Evolutionary conservation across 1,140 invertebrate species (phyloP).

Genomic region (Acyrthosiphon pisum): DNA sequence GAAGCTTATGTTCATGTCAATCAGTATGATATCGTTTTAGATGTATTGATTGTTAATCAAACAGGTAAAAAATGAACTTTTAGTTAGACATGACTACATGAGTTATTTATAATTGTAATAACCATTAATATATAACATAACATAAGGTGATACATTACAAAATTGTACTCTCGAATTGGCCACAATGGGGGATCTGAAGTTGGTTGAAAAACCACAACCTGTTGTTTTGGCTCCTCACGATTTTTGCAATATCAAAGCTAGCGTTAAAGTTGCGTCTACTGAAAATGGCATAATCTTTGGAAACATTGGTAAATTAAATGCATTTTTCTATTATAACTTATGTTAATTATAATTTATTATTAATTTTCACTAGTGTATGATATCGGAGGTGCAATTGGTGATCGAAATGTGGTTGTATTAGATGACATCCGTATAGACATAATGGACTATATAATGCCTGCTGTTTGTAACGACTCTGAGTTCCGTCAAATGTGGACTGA

Average conservation of each 20-base stretch:
- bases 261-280: slow-evolving; percentile 93
- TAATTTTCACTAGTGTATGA: slow-evolving; percentile 81
- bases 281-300: slow-evolving; percentile 99
- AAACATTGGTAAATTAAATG: slow-evolving; percentile 76
- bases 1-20: slow-evolving; percentile 99
- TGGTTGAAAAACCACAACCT: slow-evolving; percentile 96
- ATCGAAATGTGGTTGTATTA: slow-evolving; percentile 95
- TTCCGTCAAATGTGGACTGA: slow-evolving; percentile 99
- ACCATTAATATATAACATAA: slow-evolving; percentile 22
- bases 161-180: slow-evolving; percentile 98
- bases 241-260: slow-evolving; percentile 98
- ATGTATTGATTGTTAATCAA: slow-evolving; percentile 97
- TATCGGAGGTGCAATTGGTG: slow-evolving; percentile 88
- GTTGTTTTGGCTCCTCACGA: slow-evolving; percentile 95
- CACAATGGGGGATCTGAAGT: slow-evolving; percentile 95
- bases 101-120: slow-evolving; percentile 57
- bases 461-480: slow-evolving; percentile 90
- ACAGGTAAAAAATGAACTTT: slow-evolving; percentile 69
- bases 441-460: slow-evolving; percentile 99
- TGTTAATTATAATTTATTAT: neutral
- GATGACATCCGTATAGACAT: slow-evolving; percentile 99
- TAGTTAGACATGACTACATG: neutral
- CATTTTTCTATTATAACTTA: neutral
- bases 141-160: slow-evolving; percentile 86
- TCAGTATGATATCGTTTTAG: slow-evolving; percentile 98